A percentile compares a stretch with the other conserved stretches of the same genome.
These are phyloP conservation scores for Marmota flaviventris DNA, from an alignment of 2,113 vertebrate genomes.

Conservation along the genomic window DNA sequence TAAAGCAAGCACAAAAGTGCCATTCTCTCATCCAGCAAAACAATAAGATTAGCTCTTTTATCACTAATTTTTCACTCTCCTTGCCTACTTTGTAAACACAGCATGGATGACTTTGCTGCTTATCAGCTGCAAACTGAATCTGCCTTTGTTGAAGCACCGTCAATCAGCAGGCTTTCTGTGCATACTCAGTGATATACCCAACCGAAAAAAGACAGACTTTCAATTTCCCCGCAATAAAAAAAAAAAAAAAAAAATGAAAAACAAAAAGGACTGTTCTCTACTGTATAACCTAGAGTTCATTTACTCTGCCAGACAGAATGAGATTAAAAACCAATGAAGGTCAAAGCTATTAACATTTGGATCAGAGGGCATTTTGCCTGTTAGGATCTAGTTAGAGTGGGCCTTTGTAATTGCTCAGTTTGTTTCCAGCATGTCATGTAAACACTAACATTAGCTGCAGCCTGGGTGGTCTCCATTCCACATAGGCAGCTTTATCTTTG, in stretches of 20 bases:
- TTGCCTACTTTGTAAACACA: conserved; percentile 89
- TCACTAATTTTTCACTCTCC: conserved; percentile 87
- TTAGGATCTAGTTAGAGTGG: conserved; percentile 84
- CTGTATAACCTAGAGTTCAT: conserved; percentile 84
- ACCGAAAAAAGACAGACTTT: conserved; percentile 85
- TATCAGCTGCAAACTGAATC: conserved; percentile 88
- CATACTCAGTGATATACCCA: conserved; percentile 84
- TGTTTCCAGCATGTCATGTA: conserved; percentile 85
- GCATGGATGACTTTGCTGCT: conserved; percentile 89
- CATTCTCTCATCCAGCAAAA: conserved; percentile 87
- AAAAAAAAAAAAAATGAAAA: conserved; percentile 64
- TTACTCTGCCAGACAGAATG: conserved; percentile 85
- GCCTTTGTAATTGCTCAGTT: conserved; percentile 85
- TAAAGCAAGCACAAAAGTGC: conserved; percentile 87
- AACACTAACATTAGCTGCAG: conserved; percentile 84
- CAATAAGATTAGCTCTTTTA: conserved; percentile 90
- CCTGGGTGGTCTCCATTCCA: conserved; percentile 81
- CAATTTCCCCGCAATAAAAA: conserved; percentile 77
- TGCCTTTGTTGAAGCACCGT: conserved; percentile 88
- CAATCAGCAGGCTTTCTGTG: conserved; percentile 87
- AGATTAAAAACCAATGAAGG: conserved; percentile 88
- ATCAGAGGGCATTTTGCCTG: conserved; percentile 85
- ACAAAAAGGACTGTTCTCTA: conserved; percentile 79
- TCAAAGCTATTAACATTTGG: conserved; percentile 89
- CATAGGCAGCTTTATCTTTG: conserved; percentile 73